Evolutionary conservation across 2,113 vertebrate species (phyloP).

Genomic region (Eleginops maclovinus): DNA sequence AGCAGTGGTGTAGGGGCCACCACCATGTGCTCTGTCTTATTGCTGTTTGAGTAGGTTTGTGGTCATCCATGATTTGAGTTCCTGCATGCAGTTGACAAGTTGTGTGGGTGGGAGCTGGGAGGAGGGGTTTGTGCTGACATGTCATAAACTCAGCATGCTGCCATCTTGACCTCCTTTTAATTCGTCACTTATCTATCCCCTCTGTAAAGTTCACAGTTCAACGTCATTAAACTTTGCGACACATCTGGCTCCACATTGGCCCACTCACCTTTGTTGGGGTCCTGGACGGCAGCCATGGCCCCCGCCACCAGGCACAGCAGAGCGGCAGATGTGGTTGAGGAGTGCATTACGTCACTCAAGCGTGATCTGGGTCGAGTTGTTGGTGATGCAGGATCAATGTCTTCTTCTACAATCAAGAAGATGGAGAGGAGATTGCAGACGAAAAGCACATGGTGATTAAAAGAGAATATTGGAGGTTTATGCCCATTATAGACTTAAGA

Average conservation of each 20-base stretch:
- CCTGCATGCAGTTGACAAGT: too few species aligned
- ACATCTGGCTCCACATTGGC: background rate
- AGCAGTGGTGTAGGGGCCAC: too few species aligned
- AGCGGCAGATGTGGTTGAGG: constrained; percentile 10
- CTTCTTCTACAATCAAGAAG: constrained; percentile 8
- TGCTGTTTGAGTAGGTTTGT: too few species aligned
- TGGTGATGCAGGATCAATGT: background rate
- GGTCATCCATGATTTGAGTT: too few species aligned
- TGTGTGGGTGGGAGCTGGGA: too few species aligned
- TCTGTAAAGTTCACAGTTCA: background rate
- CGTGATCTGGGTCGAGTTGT: constrained; percentile 10
- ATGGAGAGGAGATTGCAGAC: background rate
- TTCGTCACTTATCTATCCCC: background rate
- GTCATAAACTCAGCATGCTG: background rate
- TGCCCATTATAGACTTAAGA: too few species aligned
- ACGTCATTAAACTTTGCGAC: background rate
- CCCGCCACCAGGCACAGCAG: constrained; percentile 68
- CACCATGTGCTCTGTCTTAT: too few species aligned
- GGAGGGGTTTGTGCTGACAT: too few species aligned
- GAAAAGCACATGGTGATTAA: background rate
- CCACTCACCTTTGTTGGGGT: constrained; percentile 64
- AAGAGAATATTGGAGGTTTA: background rate
- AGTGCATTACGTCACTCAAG: constrained; percentile 65
- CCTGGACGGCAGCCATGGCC: constrained; percentile 45
- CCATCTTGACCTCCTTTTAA: constrained; percentile 22